Base-by-base conservation (phyloP, 2,888 invertebrate species). In the Venusia cambrica region DNA sequence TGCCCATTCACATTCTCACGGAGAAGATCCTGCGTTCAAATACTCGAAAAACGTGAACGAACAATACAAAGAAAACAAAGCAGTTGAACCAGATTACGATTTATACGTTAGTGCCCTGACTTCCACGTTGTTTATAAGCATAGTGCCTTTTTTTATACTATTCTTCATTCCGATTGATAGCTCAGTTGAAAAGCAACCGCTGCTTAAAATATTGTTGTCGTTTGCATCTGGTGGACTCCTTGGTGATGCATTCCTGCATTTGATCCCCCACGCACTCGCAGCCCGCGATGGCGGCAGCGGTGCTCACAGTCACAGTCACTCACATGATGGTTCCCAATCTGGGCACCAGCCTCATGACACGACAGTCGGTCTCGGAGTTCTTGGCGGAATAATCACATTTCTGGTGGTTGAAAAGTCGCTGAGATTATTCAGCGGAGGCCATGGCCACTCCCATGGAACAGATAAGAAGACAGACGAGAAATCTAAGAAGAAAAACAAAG, bases 171-270 rank as follows among this genome's bases (percentile, higher is more conserved):
- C 98, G 0, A 87, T 99, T 33, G 96, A 98, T 62, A 95, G 94
- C 46, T 92, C 92, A 12, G 91, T 92, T 33, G 93, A 94, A 59
- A 94, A 95, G 71, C 92, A 95, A 71, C 94, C 97, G 1, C 83
- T 97, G 17, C 84, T 99, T 3, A 99, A 98, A 83, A 90, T 98
- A 39, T 88, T 98, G 25, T 77, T 98, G 22, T 96, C 97, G 6
- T 98, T 98, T 79, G 98, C 97, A 0, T 97, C 97, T 1, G 97
- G 98, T 20, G 97, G 99, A 22, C 89, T 99, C 5, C 89, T 99
- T 0, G 99, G 99, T 3, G 99, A 99, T 88, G 99, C 99, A 0
- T 99, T 99, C 76, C 89, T 99, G 3, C 99, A 99, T 84, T 88
- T 99, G 46, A 99, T 99, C 65, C 99, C 99, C 1, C 99, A 99